phyloP scores from a whole-genome alignment of 1,140 invertebrate genomes.

The Alviniconcha marisindica region DNA sequence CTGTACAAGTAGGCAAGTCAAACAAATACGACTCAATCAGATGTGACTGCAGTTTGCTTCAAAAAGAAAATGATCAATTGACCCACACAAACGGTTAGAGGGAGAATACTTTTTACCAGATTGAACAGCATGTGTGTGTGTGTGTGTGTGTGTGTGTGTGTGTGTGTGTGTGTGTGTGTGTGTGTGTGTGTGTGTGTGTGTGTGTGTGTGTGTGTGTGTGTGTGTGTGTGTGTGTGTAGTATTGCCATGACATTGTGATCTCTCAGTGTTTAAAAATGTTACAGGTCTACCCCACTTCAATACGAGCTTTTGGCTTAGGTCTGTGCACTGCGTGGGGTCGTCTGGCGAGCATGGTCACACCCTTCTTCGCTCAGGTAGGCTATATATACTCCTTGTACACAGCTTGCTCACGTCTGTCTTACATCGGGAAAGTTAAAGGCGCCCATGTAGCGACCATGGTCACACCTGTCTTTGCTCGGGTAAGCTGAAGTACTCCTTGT shows the following conservation, averaged over 20 bases:
- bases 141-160: slow-evolving; percentile 17
- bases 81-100: no score
- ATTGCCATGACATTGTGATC: background rate
- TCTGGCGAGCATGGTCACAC: background rate
- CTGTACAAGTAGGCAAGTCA: no score
- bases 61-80: no score
- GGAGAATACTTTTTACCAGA: no score
- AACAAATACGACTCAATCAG: no score
- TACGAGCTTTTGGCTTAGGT: background rate
- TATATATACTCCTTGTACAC: no score
- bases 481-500: no score
- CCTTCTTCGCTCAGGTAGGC: background rate
- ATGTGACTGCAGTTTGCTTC: no score
- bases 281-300: slow-evolving; percentile 6
- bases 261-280: background rate
- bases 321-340: background rate
- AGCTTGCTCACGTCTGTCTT: no score
- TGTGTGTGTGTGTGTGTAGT: background rate
- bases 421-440: no score
- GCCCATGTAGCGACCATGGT: no score
- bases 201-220: background rate
- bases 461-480: no score
- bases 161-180: slow-evolving; percentile 16
- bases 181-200: slow-evolving; percentile 14
- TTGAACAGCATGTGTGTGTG: background rate